phyloP scores from a whole-genome alignment of 2,797 vertebrate species.

The Acomys russatus region DNA sequence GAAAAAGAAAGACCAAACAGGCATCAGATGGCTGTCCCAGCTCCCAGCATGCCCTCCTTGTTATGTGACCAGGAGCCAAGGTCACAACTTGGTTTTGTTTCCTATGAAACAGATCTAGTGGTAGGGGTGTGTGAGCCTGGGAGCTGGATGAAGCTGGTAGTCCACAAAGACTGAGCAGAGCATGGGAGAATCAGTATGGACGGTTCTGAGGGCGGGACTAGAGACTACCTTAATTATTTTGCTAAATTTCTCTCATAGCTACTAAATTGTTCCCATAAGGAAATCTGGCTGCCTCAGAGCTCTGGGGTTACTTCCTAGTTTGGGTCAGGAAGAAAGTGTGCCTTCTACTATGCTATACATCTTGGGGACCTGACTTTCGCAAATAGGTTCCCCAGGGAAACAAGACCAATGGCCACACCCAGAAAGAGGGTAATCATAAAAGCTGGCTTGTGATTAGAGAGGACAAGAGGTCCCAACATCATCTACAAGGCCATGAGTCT shows the following conservation, averaged over 20 bases:
- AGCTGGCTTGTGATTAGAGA: neutral
- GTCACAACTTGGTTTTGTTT: neutral
- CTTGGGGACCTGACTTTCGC: rapidly evolving
- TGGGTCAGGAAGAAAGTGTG: neutral
- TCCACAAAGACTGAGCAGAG: neutral
- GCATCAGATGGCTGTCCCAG: rapidly evolving
- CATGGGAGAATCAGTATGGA: rapidly evolving
- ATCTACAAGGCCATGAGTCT: neutral
- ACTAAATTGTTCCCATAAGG: rapidly evolving
- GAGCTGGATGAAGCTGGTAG: neutral
- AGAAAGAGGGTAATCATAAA: neutral
- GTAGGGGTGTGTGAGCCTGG: neutral
- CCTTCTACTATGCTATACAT: rapidly evolving
- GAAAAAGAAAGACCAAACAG: no score
- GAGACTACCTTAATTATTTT: neutral
- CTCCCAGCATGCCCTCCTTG: neutral
- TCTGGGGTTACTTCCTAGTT: neutral
- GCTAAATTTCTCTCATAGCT: neutral
- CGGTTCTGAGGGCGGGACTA: neutral
- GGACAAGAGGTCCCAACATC: neutral
- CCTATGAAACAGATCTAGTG: neutral
- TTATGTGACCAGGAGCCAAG: neutral
- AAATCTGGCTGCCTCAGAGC: neutral
- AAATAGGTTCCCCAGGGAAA: neutral
- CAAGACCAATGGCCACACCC: no score